Evolutionary conservation across 2,797 vertebrate species (phyloP), one percentile per base, ranked within the genome.

Genomic region (Hoplostethus mediterraneus): DNA sequence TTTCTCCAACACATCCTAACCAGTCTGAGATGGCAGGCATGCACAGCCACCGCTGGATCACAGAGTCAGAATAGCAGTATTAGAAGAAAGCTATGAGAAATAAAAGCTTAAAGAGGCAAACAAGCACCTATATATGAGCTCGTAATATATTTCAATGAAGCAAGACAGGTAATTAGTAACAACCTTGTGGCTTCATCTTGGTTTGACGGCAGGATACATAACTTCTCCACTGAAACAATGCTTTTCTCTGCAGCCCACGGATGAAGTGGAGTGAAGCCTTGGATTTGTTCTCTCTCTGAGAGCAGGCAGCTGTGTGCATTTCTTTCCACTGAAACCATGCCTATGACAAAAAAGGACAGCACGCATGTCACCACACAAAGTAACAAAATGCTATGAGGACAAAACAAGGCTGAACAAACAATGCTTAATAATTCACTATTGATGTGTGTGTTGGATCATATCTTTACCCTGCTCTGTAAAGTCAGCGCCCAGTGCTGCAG

Each of bases 251-350:
- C 4, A 93, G 71, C 62, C 60, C 31, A 12, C 31, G 67, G 54
- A n/a, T 79, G 71, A 83, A 83, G 54, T 95, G 92, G 61, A 61
- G 83, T 6, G 83, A 48, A 49, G 96, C 96, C 38, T 75, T 92
- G 44, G 66, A 63, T 68, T 91, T 87, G 56, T 89, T 92, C 72
- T 84, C 67, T 71, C 86, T 95, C n/a, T 93, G 87, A 53, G 31
- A 75, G 83, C 85, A 86, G 40, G 56, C 79, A 13, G 62, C 28
- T 1, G 80, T 56, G 49, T 94, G 89, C 63, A 88, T 81, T 5
- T 92, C 86, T 80, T 62, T 95, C 97, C 97, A 98, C 45, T 72
- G 92, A 67, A 91, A 59, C 96, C 95, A 99, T 17, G 90, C 92
- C 98, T 99, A 79, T 31, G 3, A 68, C 11, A 66, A 42, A 80